Conservation (phyloP, 2,888 invertebrate species). For the Mesorhabditis belari region DNA sequence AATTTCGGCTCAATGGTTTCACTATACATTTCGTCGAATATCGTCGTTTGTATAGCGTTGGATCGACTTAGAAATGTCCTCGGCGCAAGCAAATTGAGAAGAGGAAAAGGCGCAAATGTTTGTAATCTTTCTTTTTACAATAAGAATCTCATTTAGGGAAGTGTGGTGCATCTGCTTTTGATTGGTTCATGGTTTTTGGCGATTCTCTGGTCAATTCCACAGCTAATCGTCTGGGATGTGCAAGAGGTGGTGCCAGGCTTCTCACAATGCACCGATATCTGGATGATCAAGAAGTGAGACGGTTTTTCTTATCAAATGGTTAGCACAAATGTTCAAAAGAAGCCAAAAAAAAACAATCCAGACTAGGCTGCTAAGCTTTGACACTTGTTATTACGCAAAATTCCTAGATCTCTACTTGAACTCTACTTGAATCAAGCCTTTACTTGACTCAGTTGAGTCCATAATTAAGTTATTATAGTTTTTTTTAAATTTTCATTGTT, state of each 20-base stretch:
- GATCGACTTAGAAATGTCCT: constrained; percentile 48
- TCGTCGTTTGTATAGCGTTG: constrained; percentile 49
- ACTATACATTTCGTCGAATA: constrained; percentile 48
- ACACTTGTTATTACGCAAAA: too few relatives aligned
- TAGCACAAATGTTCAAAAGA: too few relatives aligned
- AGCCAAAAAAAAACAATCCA: too few relatives aligned
- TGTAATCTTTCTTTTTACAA: background rate
- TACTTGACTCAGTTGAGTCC: too few relatives aligned
- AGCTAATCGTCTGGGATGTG: constrained; percentile 39
- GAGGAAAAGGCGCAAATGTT: constrained; percentile 1
- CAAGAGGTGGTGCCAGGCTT: constrained; percentile 29
- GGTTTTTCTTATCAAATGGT: background rate
- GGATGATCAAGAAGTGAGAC: constrained; percentile 19
- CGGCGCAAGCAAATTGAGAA: constrained; percentile 26
- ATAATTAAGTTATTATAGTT: too few relatives aligned
- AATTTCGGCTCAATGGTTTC: constrained; percentile 47
- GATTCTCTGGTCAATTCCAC: constrained; percentile 35
- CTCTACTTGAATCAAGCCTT: too few relatives aligned
- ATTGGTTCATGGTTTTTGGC: constrained; percentile 37
- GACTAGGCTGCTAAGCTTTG: too few relatives aligned
- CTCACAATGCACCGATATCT: constrained; percentile 47
- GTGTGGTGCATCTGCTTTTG: background rate
- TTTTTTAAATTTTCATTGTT: too few relatives aligned
- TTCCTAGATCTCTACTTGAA: too few relatives aligned
- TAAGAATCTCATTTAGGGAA: background rate